A percentile compares a stretch with the other conserved stretches of the same genome.
These are phyloP conservation scores for Corythaeola cristata DNA, from an alignment of 2,113 vertebrate species.

Conservation along the genomic window DNA sequence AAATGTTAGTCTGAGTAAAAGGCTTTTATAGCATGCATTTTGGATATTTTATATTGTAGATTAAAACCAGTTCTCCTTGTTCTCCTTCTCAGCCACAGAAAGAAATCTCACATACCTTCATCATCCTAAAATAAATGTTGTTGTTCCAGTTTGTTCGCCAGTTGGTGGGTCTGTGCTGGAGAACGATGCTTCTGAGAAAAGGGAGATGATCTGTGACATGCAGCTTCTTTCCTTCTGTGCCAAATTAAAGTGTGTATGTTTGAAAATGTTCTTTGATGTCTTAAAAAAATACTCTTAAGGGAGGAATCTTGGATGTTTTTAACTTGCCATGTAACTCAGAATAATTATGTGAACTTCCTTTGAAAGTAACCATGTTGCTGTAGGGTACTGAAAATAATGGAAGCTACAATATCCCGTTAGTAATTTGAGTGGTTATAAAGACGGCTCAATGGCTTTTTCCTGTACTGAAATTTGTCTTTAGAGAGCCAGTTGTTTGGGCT, in stretches of 20 bases:
- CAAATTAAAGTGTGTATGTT: background rate
- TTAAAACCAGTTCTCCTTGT: background rate
- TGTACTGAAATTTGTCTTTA: constrained; percentile 26
- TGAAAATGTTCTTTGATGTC: constrained; percentile 46
- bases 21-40: background rate
- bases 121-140: background rate
- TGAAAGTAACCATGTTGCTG: constrained; percentile 46
- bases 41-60: background rate
- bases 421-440: constrained; percentile 30
- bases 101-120: background rate
- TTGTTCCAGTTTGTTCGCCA: background rate
- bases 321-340: constrained; percentile 9
- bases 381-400: constrained; percentile 41
- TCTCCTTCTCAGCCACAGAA: background rate
- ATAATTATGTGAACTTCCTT: constrained; percentile 49
- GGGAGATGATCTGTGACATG: background rate
- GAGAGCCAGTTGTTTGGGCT: constrained; percentile 50
- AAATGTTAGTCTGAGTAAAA: background rate
- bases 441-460: background rate
- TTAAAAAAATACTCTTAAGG: background rate
- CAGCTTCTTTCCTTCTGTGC: background rate
- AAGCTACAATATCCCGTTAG: background rate
- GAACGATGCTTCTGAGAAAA: background rate
- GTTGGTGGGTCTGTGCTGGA: background rate
- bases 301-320: background rate